phyloP scores from a whole-genome alignment of 2,888 invertebrate species.

The Ichneumon xanthorius region DNA sequence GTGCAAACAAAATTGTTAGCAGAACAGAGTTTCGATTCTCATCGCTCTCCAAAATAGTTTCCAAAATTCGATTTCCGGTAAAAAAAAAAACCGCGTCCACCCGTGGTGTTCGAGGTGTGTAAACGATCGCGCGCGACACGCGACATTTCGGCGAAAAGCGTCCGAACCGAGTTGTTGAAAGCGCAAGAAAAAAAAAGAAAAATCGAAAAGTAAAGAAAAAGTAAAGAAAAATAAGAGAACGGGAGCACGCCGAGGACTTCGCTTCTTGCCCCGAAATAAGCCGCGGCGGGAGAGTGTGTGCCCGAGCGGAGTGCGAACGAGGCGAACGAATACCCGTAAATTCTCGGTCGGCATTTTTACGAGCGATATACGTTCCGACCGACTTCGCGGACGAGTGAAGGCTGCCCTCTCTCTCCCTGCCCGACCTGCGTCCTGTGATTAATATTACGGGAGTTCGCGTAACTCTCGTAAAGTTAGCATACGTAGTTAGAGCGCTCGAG shows the following conservation, averaged over 20 bases:
- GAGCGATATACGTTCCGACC: slow-evolving; percentile 76
- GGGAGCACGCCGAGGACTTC: neutral
- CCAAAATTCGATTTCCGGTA: neutral
- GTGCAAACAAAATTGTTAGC: neutral
- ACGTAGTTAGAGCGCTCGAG: slow-evolving; percentile 76
- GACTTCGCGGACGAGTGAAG: slow-evolving; percentile 62
- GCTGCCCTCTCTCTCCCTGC: slow-evolving; percentile 28
- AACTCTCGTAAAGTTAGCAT: slow-evolving; percentile 84
- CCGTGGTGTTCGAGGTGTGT: neutral
- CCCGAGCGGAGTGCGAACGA: slow-evolving; percentile 8
- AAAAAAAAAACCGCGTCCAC: neutral
- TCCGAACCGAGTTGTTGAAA: slow-evolving; percentile 21
- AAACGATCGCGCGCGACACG: slow-evolving; percentile 26
- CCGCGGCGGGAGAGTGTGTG: slow-evolving; percentile 38
- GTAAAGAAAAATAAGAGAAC: slow-evolving; percentile 34
- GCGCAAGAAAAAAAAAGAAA: slow-evolving; percentile 5
- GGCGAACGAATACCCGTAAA: slow-evolving; percentile 76
- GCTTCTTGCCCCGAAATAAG: slow-evolving; percentile 65
- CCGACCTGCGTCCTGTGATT: slow-evolving; percentile 77
- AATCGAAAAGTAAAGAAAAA: slow-evolving; percentile 27
- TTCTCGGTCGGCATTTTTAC: slow-evolving; percentile 79
- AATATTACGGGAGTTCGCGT: slow-evolving; percentile 84
- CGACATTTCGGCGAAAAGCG: slow-evolving; percentile 38
- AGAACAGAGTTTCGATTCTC: neutral
- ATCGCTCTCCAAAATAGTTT: neutral